A percentile compares a stretch with the other conserved stretches of the same genome.
phyloP scores from a whole-genome alignment of 2,888 invertebrate genomes.

The Ceraclea dissimilis region DNA sequence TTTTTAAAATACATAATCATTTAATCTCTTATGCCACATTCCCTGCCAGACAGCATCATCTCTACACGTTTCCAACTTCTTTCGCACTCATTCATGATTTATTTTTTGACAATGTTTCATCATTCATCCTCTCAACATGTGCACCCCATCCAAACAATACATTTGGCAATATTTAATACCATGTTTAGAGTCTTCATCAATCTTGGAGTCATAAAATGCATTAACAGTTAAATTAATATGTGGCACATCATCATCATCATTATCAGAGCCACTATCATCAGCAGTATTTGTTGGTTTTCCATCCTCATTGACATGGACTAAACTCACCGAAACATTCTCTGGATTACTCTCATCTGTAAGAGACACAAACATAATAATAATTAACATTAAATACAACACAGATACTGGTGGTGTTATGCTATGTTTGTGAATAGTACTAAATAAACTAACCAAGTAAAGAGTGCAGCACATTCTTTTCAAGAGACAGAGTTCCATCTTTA shows the following conservation, averaged over 20 bases:
- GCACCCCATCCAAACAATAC: too few relatives aligned
- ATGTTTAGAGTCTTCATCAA: slow-evolving; percentile 27
- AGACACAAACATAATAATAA: neutral
- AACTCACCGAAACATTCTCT: slow-evolving; percentile 55
- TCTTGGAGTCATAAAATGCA: slow-evolving; percentile 51
- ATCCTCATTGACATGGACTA: slow-evolving; percentile 50
- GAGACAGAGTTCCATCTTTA: slow-evolving; percentile 76
- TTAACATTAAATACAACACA: neutral
- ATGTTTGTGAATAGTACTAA: neutral
- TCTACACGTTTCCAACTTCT: too few relatives aligned
- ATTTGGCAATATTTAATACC: too few relatives aligned
- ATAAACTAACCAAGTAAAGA: slow-evolving; percentile 63
- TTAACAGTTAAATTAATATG: slow-evolving; percentile 59
- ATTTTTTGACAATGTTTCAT: too few relatives aligned
- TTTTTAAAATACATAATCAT: too few relatives aligned
- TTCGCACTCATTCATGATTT: too few relatives aligned
- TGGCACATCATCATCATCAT: slow-evolving; percentile 49
- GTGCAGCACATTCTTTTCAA: slow-evolving; percentile 73
- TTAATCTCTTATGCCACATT: too few relatives aligned
- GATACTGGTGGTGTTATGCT: too few relatives aligned
- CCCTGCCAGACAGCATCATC: too few relatives aligned
- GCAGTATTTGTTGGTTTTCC: slow-evolving; percentile 49
- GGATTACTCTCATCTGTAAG: slow-evolving; percentile 39
- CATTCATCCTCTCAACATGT: too few relatives aligned
- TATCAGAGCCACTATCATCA: slow-evolving; percentile 45